Base-by-base conservation (phyloP, 92 coral and sea anemone genomes). In the Paragorgia papillata region DNA sequence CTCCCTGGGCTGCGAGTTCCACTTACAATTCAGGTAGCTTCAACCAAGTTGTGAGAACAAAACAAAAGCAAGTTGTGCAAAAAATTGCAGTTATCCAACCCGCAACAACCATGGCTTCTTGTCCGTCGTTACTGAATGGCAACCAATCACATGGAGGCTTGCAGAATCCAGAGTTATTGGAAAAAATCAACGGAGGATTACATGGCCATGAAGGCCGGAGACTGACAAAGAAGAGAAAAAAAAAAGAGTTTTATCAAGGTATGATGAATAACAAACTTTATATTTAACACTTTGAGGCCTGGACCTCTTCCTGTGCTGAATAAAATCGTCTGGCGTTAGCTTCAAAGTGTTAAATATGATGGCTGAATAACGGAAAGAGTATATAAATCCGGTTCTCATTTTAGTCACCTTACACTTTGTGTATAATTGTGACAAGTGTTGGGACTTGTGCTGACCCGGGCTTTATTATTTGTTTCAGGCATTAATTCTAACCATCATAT, bases 11-110 rank as follows among this genome's bases (percentile, higher is more conserved):
- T 37, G 6, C 4, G 43, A 15, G 9, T 69, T 31, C 18, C 29
- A 89, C 96, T 89, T 74, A 92, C 97, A 92, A 83, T 61, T 85
- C 90, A 51, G 90, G 90, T 33, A 89, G 64, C 27, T 85, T 62
- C 53, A 92, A 69, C 97, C 97, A 92, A 26, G 97, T 92, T 28
- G 66, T 34, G 41, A 89, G 67, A 54, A 89, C 85, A 27, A 89
- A 49, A 28, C 84, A 32, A 67, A 89, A 92, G 19, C 48, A 30
- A 34, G 32, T 71, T 17, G 19, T 53, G 22, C 78, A 53, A 25
- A 71, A 71, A n/a, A 54, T 20, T 1, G 51, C 64, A 24, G 78
- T 33, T 9, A 55, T 71, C 78, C 64, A 71, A 35, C 54, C 78
- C n/a, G 78, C 51, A 19, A 55, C 24, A 20, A 19, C 35, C 50